Evolutionary conservation across 2,797 vertebrate genomes (phyloP).

Genomic region (Iguana delicatissima): DNA sequence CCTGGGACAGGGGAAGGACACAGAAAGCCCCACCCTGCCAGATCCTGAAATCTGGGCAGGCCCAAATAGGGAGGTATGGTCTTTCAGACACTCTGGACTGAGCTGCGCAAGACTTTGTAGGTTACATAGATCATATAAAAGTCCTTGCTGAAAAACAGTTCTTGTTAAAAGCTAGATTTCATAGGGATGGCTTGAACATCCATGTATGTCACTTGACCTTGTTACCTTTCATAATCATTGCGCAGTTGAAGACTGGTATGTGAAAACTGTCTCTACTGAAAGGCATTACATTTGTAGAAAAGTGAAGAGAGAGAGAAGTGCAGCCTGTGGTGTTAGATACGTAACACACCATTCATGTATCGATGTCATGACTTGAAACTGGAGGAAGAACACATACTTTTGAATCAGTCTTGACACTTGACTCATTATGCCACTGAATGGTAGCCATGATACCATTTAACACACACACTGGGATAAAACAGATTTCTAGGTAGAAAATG

Average conservation of each 20-base stretch:
- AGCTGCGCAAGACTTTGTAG: too few species aligned
- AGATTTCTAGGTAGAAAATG: background rate
- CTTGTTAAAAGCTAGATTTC: background rate
- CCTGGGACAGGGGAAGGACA: too few species aligned
- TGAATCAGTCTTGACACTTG: background rate
- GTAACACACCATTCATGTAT: background rate
- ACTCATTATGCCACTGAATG: background rate
- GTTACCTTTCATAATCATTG: background rate
- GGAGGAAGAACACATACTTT: background rate
- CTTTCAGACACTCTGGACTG: too few species aligned
- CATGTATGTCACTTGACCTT: background rate
- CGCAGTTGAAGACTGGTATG: background rate
- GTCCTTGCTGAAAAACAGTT: background rate
- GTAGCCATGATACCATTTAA: background rate
- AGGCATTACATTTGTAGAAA: background rate
- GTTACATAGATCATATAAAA: background rate
- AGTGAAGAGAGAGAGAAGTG: background rate
- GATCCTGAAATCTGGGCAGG: too few species aligned
- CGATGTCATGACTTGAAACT: background rate
- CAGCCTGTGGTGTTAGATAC: background rate
- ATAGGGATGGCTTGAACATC: background rate
- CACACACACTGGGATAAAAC: background rate
- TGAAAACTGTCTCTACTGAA: background rate
- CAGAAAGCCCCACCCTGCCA: too few species aligned
- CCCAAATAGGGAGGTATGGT: too few species aligned